Evolutionary conservation across 2,113 vertebrate species (phyloP), one percentile per base, ranked within the genome.

Genomic region (Colossoma macropomum): DNA sequence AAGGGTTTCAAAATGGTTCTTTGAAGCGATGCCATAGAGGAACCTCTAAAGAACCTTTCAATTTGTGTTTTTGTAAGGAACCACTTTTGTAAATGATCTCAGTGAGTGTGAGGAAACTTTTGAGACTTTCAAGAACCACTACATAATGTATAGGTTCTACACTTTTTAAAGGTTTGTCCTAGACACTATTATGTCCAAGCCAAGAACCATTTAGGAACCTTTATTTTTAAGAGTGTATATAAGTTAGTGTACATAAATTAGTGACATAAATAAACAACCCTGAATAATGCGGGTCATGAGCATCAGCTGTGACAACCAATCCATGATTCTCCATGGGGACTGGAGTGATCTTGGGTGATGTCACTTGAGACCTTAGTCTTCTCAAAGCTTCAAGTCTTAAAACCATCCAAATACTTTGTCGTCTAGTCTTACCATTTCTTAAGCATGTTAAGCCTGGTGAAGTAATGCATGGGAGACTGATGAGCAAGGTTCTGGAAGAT

Each of bases 401-500:
- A 89, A 65, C 84, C 83, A 78, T 82, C 73, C 66, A 81, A 88
- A 84, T 77, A 82, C 48, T 72, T 82, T 85, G 84, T 80, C 78
- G 56, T 85, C 80, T 88, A 86, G 68, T 50, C 69, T 89, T 90
- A 86, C 81, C 72, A 59, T 32, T 79, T 79, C 80, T 65, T 76
- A 86, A 84, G 81, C 79, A 82, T 69, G 66, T 48, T 85, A 60
- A 82, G 68, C 87, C 83, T 52, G 41, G 32, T 23, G 69, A 79
- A 75, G 56, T 83, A 88, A 87, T 86, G 86, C 88, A 84, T 65
- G 38, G 85, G 86, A 87, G 87, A 86, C 75, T 82, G 77, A 81
- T 68, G 69, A 81, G 59, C 56, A 60, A 54, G 86, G 12, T 77
- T 41, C 60, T 71, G 62, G 75, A 85, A 85, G 48, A 48, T n/a